phyloP scores from a whole-genome alignment of 1,140 invertebrate genomes.

The Patella vulgata region DNA sequence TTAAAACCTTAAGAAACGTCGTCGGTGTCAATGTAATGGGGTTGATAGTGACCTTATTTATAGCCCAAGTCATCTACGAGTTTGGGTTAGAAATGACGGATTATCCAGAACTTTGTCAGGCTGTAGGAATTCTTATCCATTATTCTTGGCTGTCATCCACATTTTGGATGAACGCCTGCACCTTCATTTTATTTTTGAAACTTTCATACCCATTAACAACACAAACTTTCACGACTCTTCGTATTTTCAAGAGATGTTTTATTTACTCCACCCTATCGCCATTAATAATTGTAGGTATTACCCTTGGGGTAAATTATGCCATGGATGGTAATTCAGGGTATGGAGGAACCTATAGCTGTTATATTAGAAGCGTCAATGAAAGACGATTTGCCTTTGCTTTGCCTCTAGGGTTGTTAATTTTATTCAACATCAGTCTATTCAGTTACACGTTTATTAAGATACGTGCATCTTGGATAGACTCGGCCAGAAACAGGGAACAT shows the following conservation, averaged over 20 bases:
- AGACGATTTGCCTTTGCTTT: slow-evolving; percentile 12
- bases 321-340: slow-evolving; percentile 9
- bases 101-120: not conserved
- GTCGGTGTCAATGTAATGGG: slow-evolving; percentile 4
- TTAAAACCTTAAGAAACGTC: slow-evolving; percentile 1
- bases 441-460: slow-evolving; percentile 1
- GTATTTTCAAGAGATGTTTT: not conserved
- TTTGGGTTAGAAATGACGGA: slow-evolving; percentile 7
- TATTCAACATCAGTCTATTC: slow-evolving; percentile 4
- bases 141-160: slow-evolving; percentile 8
- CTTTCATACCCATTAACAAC: slow-evolving; percentile 4
- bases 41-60: not conserved
- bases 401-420: slow-evolving; percentile 1
- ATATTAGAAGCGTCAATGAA: slow-evolving; percentile 2
- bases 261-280: not conserved
- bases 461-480: not conserved
- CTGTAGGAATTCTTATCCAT: slow-evolving; percentile 5
- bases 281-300: not conserved
- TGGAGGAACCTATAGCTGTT: not conserved
- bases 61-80: slow-evolving; percentile 14
- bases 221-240: not conserved
- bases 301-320: not conserved
- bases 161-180: slow-evolving; percentile 8
- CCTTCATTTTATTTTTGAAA: slow-evolving; percentile 8
- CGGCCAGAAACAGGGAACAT: too few species aligned